Percentiles rank a stretch among this genome's conserved stretches.
Conservation (phyloP, 2,888 invertebrate genomes). For the Liposcelis brunnea region DNA sequence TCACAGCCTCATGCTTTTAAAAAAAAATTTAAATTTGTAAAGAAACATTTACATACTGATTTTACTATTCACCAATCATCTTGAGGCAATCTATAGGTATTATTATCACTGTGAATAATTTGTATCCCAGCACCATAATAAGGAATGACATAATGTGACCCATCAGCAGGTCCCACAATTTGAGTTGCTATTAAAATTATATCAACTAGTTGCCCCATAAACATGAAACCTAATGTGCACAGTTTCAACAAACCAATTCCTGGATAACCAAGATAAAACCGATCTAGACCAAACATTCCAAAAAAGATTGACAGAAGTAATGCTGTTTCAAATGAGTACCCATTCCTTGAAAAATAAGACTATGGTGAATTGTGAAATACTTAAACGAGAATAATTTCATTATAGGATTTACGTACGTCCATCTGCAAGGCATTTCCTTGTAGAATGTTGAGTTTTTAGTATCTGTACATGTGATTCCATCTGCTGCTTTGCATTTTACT, state of each 20-base stretch:
- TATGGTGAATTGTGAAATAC: background rate
- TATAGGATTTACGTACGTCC: constrained; percentile 74
- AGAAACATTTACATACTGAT: constrained; percentile 23
- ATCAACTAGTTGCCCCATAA: constrained; percentile 86
- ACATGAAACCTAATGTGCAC: constrained; percentile 91
- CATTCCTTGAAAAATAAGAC: constrained; percentile 56
- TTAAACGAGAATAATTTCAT: constrained; percentile 5
- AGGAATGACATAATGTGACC: constrained; percentile 83
- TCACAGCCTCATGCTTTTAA: too few relatives aligned
- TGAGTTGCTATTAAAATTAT: constrained; percentile 90
- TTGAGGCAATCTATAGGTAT: constrained; percentile 63
- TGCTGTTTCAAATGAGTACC: constrained; percentile 82
- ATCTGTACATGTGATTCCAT: constrained; percentile 64
- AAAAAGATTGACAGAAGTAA: constrained; percentile 86
- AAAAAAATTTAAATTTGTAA: too few relatives aligned
- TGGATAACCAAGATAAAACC: constrained; percentile 97
- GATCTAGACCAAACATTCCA: constrained; percentile 94
- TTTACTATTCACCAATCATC: constrained; percentile 48
- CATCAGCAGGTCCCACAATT: constrained; percentile 86
- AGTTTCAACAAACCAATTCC: constrained; percentile 88
- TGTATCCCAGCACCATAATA: constrained; percentile 80
- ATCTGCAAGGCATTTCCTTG: constrained; percentile 73
- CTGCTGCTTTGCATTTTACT: constrained; percentile 70
- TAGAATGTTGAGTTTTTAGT: constrained; percentile 64
- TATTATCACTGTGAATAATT: constrained; percentile 65